Evolutionary conservation across 1,140 invertebrate genomes (phyloP), one percentile per base, ranked within the genome.

Genomic region (Pseudomyrmex concolor): DNA sequence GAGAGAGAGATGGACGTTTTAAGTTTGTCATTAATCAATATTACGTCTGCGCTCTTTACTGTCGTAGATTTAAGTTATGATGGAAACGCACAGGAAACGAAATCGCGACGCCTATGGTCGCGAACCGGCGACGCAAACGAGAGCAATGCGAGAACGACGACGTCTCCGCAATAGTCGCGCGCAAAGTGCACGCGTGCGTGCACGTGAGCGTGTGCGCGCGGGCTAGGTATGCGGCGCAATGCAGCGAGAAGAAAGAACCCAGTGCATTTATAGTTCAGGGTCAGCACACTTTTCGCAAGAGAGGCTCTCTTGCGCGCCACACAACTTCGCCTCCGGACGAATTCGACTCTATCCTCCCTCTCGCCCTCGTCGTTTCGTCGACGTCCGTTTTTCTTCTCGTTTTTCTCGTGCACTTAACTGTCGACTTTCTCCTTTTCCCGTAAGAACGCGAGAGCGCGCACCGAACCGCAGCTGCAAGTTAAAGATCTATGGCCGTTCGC

Each of bases 251-350:
- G 80, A 88, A 90, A 88, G 87, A 83, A 83, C 60, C 84, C 62
- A 66, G 80, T 72, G 86, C 87, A 83, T 90, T 91, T 91, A 87
- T 91, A 91, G 90, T 92, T 92, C 90, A 92, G 90, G 90, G 90
- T 92, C 90, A 89, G 83, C 84, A 82, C 71, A 90, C 85, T 86
- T 34, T 34, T 34, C 34, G 34, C 81, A 67, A 25, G 34, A 48
- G 13, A 10, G 43, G 50, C 66, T 64, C 74, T 74, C 34, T 34
- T 34, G 34, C 34, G 34, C 64, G 66, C 60, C 60, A 80, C 83
- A 57, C 76, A 68, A 68, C 80, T 63, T 68, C 54, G 51, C 22
- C 15, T 48, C 8, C 63, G 72, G 43, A 72, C 85, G 70, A 81
- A 88, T 83, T 89, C 66, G 77, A 71, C 34, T 51, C 72, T 71